A percentile compares a stretch with the other conserved stretches of the same genome.
These are phyloP conservation scores for Choristoneura fumiferana DNA, from an alignment of 1,140 invertebrate genomes.

Conservation along the genomic window DNA sequence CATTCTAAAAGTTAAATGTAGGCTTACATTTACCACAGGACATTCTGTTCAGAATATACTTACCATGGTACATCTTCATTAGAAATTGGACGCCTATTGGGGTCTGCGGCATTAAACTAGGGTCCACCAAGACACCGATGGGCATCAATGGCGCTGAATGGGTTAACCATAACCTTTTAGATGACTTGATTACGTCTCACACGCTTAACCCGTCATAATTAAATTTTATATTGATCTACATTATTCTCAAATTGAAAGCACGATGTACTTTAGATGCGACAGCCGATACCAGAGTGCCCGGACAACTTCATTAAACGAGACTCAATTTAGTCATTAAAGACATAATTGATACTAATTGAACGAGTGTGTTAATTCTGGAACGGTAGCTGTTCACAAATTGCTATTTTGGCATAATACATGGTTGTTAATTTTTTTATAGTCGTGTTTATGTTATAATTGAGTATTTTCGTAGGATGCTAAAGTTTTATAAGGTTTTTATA, in stretches of 20 bases:
- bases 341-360: slow-evolving; percentile 11
- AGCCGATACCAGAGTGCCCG: background rate
- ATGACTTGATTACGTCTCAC: too few species aligned
- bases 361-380: background rate
- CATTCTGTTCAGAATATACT: too few species aligned
- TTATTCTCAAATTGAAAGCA: background rate
- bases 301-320: background rate
- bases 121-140: too few species aligned
- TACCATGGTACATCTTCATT: too few species aligned
- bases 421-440: slow-evolving; percentile 3
- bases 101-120: too few species aligned
- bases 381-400: background rate
- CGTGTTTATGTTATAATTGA: slow-evolving; percentile 12
- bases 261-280: background rate
- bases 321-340: slow-evolving; percentile 3
- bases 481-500: too few species aligned
- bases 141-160: too few species aligned
- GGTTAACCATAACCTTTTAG: too few species aligned
- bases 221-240: background rate
- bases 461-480: too few species aligned
- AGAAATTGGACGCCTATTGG: too few species aligned
- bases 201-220: background rate
- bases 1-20: too few species aligned
- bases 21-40: too few species aligned
- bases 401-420: slow-evolving; percentile 17